Percentiles rank a stretch among this genome's conserved stretches.
Evolutionary conservation across 2,888 invertebrate genomes (phyloP).

Genomic region (Coremacera marginata): DNA sequence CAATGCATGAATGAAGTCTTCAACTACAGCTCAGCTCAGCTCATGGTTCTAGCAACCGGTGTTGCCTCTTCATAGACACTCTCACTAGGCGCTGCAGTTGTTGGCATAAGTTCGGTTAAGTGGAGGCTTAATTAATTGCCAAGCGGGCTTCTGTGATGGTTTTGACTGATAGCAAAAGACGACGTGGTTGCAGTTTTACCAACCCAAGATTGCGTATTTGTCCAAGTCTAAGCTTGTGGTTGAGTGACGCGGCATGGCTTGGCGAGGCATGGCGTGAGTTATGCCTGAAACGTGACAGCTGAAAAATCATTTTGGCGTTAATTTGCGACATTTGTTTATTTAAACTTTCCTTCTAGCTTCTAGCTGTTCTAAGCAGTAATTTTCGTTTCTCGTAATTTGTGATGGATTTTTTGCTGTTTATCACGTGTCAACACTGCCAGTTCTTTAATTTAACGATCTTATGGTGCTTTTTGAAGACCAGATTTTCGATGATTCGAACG

Average conservation of each 20-base stretch:
- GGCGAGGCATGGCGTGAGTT: conserved; percentile 1
- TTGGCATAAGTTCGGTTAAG: background rate
- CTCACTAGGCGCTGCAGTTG: background rate
- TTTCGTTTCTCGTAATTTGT: background rate
- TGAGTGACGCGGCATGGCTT: background rate
- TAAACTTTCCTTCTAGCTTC: background rate
- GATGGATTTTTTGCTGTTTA: no score
- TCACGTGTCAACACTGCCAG: no score
- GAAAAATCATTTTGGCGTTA: conserved; percentile 57
- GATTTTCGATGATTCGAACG: no score
- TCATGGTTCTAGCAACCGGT: background rate
- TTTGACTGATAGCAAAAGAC: conserved; percentile 31
- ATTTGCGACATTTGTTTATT: conserved; percentile 61
- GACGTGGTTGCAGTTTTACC: background rate
- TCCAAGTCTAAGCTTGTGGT: background rate
- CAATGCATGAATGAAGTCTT: conserved; percentile 26
- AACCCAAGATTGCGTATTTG: background rate
- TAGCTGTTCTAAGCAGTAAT: background rate
- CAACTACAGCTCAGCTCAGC: background rate
- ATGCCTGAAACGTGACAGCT: conserved; percentile 54
- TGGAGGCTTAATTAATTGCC: conserved; percentile 39
- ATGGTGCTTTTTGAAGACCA: no score
- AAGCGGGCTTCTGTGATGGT: conserved; percentile 33
- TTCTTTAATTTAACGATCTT: no score
- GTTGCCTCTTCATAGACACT: background rate